Evolutionary conservation across 2,113 vertebrate species (phyloP), one percentile per base, ranked within the genome.

Genomic region (Sorex fumeus): DNA sequence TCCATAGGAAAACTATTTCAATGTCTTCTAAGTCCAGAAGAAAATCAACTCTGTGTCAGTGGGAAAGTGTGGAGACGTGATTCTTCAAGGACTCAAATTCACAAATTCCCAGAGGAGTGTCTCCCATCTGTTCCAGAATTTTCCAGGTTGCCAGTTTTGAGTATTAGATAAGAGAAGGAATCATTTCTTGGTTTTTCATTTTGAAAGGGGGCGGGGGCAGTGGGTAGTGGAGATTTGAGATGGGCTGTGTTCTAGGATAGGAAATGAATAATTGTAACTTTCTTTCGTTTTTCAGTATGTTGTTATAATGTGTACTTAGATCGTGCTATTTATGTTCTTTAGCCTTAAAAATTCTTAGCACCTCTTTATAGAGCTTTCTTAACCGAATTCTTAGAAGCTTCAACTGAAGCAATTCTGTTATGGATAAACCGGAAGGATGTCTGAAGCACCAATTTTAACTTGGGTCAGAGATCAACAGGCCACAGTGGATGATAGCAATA

Each of bases 361-460:
- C 32, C 6, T 21, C 40, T 62, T 83, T 45, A 40, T 25, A 84
- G 40, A 64, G 21, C 30, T 50, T 28, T 57, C 60, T 78, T 40
- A 3, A 90, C 27, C n/a, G 45, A 62, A 62, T 90, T 66, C 18
- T 72, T 78, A 82, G 53, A 88, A 34, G 28, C 25, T 43, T 79
- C n/a, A 88, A 66, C 34, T 43, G 60, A 66, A 23, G 15, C 5
- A 28, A 87, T 53, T 16, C 15, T 34, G 28, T 80, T 10, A 74
- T 15, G 0, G 2, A 3, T 64, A 57, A 64, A 66, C 71, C 64
- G 15, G 30, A 57, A 88, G 27, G 8, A 4, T 27, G 67, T 72
- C 25, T 64, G 28, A 81, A 57, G 23, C 18, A 47, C 53, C 40
- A 28, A n/a, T 34, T 70, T 28, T 70, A 32, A 34, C n/a, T 70